phyloP scores from a whole-genome alignment of 2,888 invertebrate genomes.

The Platerodrilus igneus region DNA sequence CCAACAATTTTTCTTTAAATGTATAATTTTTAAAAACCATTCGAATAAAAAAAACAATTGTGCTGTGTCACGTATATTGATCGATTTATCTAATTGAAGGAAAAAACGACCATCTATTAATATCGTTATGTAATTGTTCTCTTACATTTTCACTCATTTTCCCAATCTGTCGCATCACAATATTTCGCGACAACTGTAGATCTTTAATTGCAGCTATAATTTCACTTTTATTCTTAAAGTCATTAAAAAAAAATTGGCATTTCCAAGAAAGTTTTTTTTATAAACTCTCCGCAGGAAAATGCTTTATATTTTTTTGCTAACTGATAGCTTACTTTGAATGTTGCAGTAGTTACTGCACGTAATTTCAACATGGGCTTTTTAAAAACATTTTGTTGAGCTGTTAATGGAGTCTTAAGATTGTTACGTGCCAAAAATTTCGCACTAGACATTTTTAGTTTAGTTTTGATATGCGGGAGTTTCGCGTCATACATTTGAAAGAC shows the following conservation, averaged over 20 bases:
- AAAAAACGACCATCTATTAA: slow-evolving; percentile 10
- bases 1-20: slow-evolving; percentile 23
- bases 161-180: too few relatives aligned
- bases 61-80: slow-evolving; percentile 10
- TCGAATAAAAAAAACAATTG: slow-evolving; percentile 22
- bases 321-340: slow-evolving; percentile 22
- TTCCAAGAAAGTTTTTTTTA: slow-evolving; percentile 13
- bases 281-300: slow-evolving; percentile 16
- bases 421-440: too few relatives aligned
- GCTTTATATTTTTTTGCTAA: slow-evolving; percentile 21
- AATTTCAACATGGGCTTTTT: too few relatives aligned
- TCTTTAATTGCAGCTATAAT: slow-evolving; percentile 5
- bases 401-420: too few relatives aligned
- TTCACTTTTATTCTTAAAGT: slow-evolving; percentile 3
- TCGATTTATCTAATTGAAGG: slow-evolving; percentile 12
- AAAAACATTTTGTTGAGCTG: too few relatives aligned
- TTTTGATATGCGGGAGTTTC: too few relatives aligned
- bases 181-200: too few relatives aligned
- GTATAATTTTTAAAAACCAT: slow-evolving; percentile 21
- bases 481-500: too few relatives aligned
- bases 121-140: background rate
- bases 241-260: slow-evolving; percentile 12
- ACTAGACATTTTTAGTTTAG: too few relatives aligned
- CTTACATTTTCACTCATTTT: slow-evolving; percentile 1
- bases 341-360: too few relatives aligned